These are phyloP conservation scores for Cepaea nemoralis DNA, from an alignment of 1,140 invertebrate species.

Conservation along the genomic window DNA sequence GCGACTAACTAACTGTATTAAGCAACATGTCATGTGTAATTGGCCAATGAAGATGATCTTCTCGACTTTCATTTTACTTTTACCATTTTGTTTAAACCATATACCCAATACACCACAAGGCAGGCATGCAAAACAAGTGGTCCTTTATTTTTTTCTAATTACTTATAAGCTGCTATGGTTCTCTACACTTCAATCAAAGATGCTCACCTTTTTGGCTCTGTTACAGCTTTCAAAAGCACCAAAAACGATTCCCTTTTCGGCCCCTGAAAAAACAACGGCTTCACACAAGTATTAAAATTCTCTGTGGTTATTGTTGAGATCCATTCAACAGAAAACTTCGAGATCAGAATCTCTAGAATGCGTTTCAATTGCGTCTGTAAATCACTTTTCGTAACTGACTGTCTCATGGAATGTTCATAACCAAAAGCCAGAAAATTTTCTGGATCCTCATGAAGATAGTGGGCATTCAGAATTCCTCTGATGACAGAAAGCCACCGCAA, in stretches of 20 bases:
- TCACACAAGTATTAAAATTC: not conserved
- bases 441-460: not conserved
- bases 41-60: too few species aligned
- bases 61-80: too few species aligned
- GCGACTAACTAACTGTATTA: too few species aligned
- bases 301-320: slow-evolving; percentile 11
- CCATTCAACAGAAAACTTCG: slow-evolving; percentile 22
- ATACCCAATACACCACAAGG: too few species aligned
- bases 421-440: not conserved
- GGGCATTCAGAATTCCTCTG: not conserved
- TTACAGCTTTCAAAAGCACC: slow-evolving; percentile 18
- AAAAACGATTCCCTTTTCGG: not conserved
- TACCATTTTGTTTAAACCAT: too few species aligned
- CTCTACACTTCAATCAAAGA: too few species aligned
- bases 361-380: not conserved
- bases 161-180: too few species aligned
- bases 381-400: not conserved
- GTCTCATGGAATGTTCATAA: not conserved
- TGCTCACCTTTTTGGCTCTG: slow-evolving; percentile 12
- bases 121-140: too few species aligned
- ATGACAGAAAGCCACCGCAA: slow-evolving; percentile 16
- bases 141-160: too few species aligned
- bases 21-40: too few species aligned
- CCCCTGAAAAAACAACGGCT: slow-evolving; percentile 19
- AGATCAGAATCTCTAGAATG: slow-evolving; percentile 1